These are phyloP conservation scores for Mesocentrotus franciscanus DNA, from an alignment of 53 echinoderm and acorn worm species.

Conservation along the genomic window DNA sequence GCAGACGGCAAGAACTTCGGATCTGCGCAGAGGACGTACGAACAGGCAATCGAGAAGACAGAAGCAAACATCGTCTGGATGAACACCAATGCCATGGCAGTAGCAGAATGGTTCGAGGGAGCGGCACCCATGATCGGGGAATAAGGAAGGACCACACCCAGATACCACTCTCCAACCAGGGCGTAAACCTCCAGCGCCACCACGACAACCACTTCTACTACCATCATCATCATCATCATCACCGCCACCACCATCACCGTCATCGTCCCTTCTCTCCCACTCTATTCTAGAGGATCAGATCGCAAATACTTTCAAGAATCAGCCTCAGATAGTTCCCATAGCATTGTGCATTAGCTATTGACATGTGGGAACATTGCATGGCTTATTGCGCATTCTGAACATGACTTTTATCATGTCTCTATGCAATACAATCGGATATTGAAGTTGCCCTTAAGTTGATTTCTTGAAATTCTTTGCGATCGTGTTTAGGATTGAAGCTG, in stretches of 20 bases:
- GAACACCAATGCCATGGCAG: conserved; percentile 68
- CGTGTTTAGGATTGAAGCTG: neutral
- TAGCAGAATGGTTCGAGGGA: conserved; percentile 69
- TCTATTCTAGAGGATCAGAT: neutral
- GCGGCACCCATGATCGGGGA: neutral
- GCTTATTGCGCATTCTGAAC: no score
- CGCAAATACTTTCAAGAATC: no score
- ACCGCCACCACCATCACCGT: neutral
- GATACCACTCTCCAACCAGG: neutral
- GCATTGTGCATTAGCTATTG: neutral
- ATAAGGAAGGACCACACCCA: neutral
- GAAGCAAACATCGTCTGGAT: conserved; percentile 89
- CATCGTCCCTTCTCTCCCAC: neutral
- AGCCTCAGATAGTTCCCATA: neutral
- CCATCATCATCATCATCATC: neutral
- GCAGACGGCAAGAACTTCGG: conserved; percentile 77
- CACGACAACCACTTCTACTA: neutral
- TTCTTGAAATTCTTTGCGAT: no score
- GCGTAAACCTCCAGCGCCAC: neutral
- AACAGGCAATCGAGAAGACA: conserved; percentile 81
- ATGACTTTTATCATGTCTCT: no score
- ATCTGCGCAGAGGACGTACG: conserved; percentile 77
- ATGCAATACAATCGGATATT: no score
- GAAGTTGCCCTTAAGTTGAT: no score
- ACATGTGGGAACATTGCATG: no score